Base-by-base conservation (phyloP, 37 sponge, comb jelly and placozoan species). In the Cliona cf. orientalis region DNA sequence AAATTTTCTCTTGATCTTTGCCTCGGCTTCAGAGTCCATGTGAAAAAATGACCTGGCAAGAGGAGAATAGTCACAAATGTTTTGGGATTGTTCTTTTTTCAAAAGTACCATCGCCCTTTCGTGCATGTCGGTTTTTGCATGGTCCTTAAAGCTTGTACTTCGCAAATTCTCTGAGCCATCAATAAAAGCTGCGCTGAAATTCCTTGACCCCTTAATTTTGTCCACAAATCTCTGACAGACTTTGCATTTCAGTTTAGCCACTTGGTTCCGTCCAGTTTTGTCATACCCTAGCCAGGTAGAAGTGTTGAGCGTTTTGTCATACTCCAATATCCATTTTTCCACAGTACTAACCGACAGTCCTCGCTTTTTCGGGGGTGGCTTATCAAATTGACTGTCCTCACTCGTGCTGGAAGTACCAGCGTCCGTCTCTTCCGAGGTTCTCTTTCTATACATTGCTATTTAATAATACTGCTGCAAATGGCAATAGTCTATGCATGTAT, bases 151-250 rank as follows among this genome's bases (percentile, higher is more conserved):
- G 31, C 41, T 31, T 7, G 75, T 82, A 14, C 46, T 76, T 0
- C 69, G 58, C 1, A 84, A 45, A 28, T 84, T 76, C 1, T 37
- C 62, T 33, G 87, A 46, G 29, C 87, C 87, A 25, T 65, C 74
- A 25, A 86, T 78, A 67, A 79, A 86, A 4, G 87, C 87, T 62
- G 55, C 17, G 39, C 56, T 71, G 78, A 49, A 86, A 74, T 86
- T 86, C 12, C 80, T 57, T 3, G 21, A 34, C 2, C 55, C 23
- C 5, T 25, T 41, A 1, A 86, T 23, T 57, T 60, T 60, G 1
- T 78, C 80, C n/a, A 28, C 6, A 42, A 76, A 85, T n/a, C 56
- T 22, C 2, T 36, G 42, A 33, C 87, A 86, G 7, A 79, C 59
- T 7, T 34, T 3, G 35, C 87, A 78, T 17, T 63, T 60, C 38